Conservation (phyloP, 1,140 invertebrate genomes). For the Diprion similis region DNA sequence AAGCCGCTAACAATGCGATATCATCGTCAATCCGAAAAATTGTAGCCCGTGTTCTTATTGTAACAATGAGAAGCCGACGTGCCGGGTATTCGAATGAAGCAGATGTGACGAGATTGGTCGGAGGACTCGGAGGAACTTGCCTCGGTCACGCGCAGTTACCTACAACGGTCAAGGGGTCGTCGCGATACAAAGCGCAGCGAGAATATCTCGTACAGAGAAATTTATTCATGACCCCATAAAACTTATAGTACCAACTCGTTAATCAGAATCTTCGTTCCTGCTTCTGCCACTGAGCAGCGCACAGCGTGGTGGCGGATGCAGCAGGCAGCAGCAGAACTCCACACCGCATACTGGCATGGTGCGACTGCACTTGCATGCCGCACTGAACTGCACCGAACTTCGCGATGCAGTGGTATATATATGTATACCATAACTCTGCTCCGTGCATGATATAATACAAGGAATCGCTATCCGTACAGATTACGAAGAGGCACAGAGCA, state of each 20-base stretch:
- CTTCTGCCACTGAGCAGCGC: no score
- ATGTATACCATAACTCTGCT: neutral
- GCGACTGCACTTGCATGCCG: no score
- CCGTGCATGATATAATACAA: neutral
- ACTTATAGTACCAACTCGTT: neutral
- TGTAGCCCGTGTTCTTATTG: no score
- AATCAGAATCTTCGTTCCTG: neutral
- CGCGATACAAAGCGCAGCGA: neutral
- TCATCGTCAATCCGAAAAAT: no score
- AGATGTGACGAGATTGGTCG: no score
- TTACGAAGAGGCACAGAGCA: no score
- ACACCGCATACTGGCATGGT: no score
- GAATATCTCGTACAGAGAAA: neutral
- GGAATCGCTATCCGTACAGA: neutral
- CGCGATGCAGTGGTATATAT: neutral
- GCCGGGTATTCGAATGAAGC: no score
- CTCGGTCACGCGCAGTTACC: no score
- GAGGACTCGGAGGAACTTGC: no score
- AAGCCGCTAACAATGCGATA: no score
- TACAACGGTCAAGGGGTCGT: neutral
- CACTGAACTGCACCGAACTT: neutral
- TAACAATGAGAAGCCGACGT: no score
- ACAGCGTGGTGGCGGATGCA: neutral
- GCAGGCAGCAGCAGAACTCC: neutral
- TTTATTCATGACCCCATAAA: slow-evolving; percentile 5